These are phyloP conservation scores for Acromyrmex charruanus DNA, from an alignment of 1,140 invertebrate species.

Conservation along the genomic window DNA sequence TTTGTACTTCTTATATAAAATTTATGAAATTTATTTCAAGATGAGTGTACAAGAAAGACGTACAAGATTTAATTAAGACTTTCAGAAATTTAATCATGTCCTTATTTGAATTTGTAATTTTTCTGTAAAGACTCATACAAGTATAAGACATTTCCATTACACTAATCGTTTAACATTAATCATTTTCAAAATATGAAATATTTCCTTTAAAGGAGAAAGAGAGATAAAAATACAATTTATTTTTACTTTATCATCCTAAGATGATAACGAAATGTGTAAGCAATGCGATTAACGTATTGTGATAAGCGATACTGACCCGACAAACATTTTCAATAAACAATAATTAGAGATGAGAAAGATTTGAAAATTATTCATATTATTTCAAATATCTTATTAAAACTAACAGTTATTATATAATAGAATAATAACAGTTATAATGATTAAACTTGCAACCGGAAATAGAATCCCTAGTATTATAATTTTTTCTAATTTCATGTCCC, in stretches of 20 bases:
- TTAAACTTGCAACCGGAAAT: background rate
- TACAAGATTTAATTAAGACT: background rate
- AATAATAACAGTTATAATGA: background rate
- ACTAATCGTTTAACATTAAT: background rate
- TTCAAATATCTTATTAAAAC: background rate
- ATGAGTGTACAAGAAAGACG: too few relatives aligned
- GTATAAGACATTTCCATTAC: background rate
- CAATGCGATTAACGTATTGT: slow-evolving; percentile 7
- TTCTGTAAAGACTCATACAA: background rate
- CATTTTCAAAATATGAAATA: background rate
- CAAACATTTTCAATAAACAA: slow-evolving; percentile 15
- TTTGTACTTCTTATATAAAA: background rate
- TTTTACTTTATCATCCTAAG: slow-evolving; percentile 22
- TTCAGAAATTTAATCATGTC: background rate
- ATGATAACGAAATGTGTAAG: slow-evolving; percentile 22
- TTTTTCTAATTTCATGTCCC: background rate
- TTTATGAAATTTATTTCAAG: background rate
- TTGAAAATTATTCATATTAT: background rate
- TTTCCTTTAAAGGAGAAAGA: background rate
- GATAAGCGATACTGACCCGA: slow-evolving; percentile 29
- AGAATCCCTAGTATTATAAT: too few relatives aligned
- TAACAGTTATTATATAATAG: background rate
- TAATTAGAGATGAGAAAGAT: background rate
- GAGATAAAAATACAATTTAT: background rate
- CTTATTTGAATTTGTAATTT: too few relatives aligned